A percentile compares a stretch with the other conserved stretches of the same genome.
These are phyloP conservation scores for Micrastur ruficollis DNA, from an alignment of 2,797 vertebrate genomes.

Conservation along the genomic window DNA sequence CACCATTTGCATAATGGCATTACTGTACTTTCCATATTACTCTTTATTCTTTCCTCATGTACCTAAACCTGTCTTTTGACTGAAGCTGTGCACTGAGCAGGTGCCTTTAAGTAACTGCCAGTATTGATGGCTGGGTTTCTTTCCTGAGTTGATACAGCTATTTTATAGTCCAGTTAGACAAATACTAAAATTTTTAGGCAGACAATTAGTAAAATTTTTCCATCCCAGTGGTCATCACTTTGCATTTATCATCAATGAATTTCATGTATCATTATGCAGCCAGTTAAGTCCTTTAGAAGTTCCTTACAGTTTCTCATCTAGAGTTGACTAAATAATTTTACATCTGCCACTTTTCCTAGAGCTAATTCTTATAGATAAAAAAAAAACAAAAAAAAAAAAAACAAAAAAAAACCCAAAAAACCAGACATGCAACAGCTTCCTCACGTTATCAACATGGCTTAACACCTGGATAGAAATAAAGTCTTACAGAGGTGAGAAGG, in stretches of 20 bases:
- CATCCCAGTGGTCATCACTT: neutral
- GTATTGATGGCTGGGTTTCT: neutral
- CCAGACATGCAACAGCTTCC: neutral
- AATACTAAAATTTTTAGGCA: neutral
- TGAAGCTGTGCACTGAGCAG: neutral
- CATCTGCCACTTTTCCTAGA: neutral
- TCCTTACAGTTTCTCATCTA: neutral
- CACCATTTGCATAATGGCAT: constrained; percentile 19
- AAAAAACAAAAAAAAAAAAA: neutral
- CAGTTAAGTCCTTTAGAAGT: neutral
- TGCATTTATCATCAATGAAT: neutral
- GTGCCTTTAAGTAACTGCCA: neutral
- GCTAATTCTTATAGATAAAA: neutral
- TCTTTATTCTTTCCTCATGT: neutral
- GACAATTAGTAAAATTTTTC: neutral
- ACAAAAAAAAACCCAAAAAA: neutral
- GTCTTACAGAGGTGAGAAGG: neutral
- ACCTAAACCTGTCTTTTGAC: neutral
- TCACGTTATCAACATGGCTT: neutral
- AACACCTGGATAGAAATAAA: neutral
- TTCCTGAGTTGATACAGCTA: neutral
- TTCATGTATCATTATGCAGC: neutral
- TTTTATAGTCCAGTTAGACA: neutral
- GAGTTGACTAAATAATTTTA: neutral
- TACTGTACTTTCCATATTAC: neutral